Evolutionary conservation across 2,797 vertebrate genomes (phyloP).

Genomic region (Erpetoichthys calabaricus): DNA sequence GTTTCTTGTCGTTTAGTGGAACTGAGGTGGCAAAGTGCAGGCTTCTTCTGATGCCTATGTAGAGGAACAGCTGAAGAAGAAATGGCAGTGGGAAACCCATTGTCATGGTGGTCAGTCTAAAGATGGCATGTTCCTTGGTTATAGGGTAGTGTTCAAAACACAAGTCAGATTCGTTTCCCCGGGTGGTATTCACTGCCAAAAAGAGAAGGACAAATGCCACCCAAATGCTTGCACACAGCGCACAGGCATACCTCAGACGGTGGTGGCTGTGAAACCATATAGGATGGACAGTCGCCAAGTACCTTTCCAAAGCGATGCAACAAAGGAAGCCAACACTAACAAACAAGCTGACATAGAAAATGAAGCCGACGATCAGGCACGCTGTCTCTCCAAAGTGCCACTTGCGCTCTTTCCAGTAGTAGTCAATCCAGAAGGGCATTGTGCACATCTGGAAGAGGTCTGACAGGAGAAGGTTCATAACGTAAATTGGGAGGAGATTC

Average conservation of each 20-base stretch:
- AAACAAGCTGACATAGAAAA: not conserved
- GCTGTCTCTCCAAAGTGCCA: not conserved
- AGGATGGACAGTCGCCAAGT: conserved; percentile 4
- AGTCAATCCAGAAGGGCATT: conserved; percentile 4
- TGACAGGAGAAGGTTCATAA: not conserved
- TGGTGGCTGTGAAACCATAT: not conserved
- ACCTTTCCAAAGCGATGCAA: conserved; percentile 3
- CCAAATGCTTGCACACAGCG: not conserved
- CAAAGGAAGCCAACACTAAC: not conserved
- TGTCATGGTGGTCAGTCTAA: not conserved
- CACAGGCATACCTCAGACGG: not conserved
- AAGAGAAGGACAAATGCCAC: not conserved
- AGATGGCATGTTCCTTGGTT: not conserved
- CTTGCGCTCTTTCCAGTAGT: not conserved
- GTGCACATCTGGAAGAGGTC: not conserved
- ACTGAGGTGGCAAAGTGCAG: not conserved
- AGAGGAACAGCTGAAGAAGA: not conserved
- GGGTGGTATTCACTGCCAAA: not conserved
- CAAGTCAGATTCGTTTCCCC: not conserved
- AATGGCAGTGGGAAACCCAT: not conserved
- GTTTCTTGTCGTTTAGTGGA: not conserved
- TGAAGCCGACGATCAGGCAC: not conserved
- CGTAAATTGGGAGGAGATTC: not conserved
- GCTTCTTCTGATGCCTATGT: not conserved
- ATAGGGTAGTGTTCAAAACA: not conserved